phyloP scores from a whole-genome alignment of 2,113 vertebrate genomes.

The Tetrax tetrax region DNA sequence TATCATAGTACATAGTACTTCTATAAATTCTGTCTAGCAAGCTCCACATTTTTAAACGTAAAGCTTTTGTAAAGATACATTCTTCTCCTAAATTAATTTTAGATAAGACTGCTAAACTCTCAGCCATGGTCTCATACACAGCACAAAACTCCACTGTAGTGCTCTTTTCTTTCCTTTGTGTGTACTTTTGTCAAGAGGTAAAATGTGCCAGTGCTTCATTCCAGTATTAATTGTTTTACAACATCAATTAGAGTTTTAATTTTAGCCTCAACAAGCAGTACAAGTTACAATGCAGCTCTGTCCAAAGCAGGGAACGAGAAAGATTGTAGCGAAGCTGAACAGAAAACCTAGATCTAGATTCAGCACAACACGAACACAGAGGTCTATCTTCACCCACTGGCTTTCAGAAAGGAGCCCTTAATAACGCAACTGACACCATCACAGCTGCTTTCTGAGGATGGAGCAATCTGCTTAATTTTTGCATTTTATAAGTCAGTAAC shows the following conservation, averaged over 20 bases:
- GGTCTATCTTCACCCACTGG: too few species aligned
- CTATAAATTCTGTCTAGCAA: neutral
- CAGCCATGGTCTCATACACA: neutral
- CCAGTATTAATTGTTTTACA: neutral
- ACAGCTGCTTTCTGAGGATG: neutral
- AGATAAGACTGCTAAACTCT: neutral
- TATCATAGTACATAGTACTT: neutral
- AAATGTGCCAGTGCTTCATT: neutral
- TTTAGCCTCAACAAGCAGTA: neutral
- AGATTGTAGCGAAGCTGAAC: neutral
- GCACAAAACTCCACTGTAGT: neutral
- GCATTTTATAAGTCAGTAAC: neutral
- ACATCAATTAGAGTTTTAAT: neutral
- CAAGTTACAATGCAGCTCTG: neutral
- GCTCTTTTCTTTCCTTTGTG: neutral
- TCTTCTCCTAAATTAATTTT: neutral
- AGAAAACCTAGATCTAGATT: neutral
- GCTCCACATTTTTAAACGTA: neutral
- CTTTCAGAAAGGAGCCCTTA: neutral
- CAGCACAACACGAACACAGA: neutral
- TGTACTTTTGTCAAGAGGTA: neutral
- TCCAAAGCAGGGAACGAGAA: neutral
- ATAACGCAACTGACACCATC: neutral
- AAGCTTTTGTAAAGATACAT: neutral
- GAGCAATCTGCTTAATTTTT: neutral